Percentiles rank a stretch among this genome's conserved stretches.
phyloP scores from a whole-genome alignment of 2,888 invertebrate genomes.

The Acleris emargana region DNA sequence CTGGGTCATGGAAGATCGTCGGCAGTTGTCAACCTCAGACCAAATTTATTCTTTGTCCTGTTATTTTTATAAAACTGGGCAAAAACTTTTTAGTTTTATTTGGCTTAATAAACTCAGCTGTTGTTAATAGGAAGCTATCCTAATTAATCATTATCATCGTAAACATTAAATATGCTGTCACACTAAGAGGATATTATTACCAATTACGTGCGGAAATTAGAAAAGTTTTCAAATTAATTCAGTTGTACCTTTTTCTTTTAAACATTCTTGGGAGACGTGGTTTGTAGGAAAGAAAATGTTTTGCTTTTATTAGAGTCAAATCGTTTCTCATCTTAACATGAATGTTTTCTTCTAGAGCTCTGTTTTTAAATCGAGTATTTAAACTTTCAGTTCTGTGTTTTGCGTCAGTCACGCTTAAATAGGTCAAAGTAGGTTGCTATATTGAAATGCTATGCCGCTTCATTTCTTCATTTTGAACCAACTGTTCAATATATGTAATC shows the following conservation, averaged over 20 bases:
- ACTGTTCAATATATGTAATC: too few species aligned
- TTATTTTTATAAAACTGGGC: constrained; percentile 51
- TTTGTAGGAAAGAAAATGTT: too few species aligned
- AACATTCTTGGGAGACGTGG: not conserved
- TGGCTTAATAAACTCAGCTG: not conserved
- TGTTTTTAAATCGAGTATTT: too few species aligned
- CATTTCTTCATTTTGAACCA: too few species aligned
- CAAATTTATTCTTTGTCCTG: constrained; percentile 59
- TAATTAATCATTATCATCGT: not conserved
- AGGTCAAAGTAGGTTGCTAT: constrained; percentile 4
- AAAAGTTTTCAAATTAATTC: constrained; percentile 21
- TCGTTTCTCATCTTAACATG: too few species aligned
- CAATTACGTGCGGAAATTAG: constrained; percentile 15
- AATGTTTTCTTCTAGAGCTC: too few species aligned
- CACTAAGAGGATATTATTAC: not conserved
- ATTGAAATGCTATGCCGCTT: constrained; percentile 8
- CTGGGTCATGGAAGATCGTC: constrained; percentile 51
- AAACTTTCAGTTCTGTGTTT: too few species aligned
- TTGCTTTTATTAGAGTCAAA: too few species aligned
- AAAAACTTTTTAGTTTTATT: constrained; percentile 21
- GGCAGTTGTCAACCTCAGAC: constrained; percentile 71
- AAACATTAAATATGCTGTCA: constrained; percentile 9
- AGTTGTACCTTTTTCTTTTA: not conserved
- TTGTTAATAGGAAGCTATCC: too few species aligned
- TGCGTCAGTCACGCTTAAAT: not conserved